Conservation (phyloP, 2,888 invertebrate genomes). For the Xestia ashworthii region DNA sequence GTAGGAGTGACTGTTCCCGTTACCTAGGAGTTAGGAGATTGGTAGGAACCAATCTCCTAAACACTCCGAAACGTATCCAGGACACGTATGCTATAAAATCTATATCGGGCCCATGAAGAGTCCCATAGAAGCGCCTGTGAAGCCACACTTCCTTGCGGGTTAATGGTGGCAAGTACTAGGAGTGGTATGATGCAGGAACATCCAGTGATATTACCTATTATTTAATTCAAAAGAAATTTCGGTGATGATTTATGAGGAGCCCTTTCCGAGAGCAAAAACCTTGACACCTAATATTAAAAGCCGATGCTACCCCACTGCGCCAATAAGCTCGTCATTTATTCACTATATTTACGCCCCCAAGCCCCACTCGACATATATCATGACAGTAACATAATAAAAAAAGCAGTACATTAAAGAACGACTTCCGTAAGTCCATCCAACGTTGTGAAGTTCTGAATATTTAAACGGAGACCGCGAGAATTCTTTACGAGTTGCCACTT, state of each 20-base stretch:
- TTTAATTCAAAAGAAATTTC: neutral
- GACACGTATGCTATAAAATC: neutral
- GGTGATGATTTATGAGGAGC: slow-evolving; percentile 8
- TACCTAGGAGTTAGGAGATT: too few relatives aligned
- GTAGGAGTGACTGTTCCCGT: neutral
- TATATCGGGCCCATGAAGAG: neutral
- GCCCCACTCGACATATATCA: slow-evolving; percentile 29
- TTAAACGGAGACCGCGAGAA: slow-evolving; percentile 44
- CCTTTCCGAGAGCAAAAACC: neutral
- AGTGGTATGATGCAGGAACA: neutral
- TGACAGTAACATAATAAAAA: slow-evolving; percentile 53
- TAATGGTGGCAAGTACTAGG: neutral
- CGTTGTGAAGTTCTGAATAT: slow-evolving; percentile 57
- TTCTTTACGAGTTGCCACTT: slow-evolving; percentile 51
- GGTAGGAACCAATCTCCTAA: too few relatives aligned
- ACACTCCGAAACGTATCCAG: neutral
- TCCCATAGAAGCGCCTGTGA: neutral
- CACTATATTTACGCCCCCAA: slow-evolving; percentile 14
- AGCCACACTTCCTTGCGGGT: neutral
- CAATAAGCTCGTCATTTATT: slow-evolving; percentile 46
- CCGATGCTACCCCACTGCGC: slow-evolving; percentile 13
- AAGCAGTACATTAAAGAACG: slow-evolving; percentile 46
- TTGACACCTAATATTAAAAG: slow-evolving; percentile 6
- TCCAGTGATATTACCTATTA: neutral
- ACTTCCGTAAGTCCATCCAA: slow-evolving; percentile 54